Evolutionary conservation across 2,888 invertebrate genomes (phyloP), one percentile per base, ranked within the genome.

Genomic region (Drosophila subquinaria): DNA sequence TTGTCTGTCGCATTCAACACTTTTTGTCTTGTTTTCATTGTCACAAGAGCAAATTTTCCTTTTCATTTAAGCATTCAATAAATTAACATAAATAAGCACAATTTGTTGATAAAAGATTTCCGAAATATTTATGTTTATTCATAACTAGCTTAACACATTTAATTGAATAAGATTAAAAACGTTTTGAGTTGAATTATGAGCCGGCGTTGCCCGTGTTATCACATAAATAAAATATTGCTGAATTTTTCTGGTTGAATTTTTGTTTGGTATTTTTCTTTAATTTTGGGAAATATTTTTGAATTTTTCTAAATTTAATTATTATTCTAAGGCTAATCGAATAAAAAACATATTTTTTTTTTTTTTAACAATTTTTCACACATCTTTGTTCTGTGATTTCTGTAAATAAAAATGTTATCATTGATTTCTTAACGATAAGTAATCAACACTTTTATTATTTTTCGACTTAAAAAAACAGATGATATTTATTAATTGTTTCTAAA

Each of bases 71-170:
- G 9, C 51, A 36, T 35, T 35, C 17, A 13, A 13, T 8, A 13
- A 8, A 55, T 56, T 45, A 35, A 33, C 56, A 56, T 56, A 56
- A 40, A 40, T 30, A 30, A 53, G 40, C 53, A 11, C 13, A 53
- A 27, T 55, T 55, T 55, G 40, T 43, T 42, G 11, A 27, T 42
- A 30, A 53, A 53, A 40, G 53, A 43, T 56, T 35, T 20, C 10
- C 15, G 20, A 45, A 35, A 36, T 43, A 45, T 56, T 56, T 23
- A 56, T 56, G 33, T 56, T 43, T 56, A 35, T 33, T 45, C 56
- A 56, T 45, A 33, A 20, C 43, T 38, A n/a, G 36, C 23, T 23
- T 52, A 52, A n/a, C 36, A 38, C 36, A 53, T 15, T 43, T 45
- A 43, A 56, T 56, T 56, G 47, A 11, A 38, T 27, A 47, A 36